phyloP scores from a whole-genome alignment of 2,797 vertebrate genomes.

The Danio choprae region DNA sequence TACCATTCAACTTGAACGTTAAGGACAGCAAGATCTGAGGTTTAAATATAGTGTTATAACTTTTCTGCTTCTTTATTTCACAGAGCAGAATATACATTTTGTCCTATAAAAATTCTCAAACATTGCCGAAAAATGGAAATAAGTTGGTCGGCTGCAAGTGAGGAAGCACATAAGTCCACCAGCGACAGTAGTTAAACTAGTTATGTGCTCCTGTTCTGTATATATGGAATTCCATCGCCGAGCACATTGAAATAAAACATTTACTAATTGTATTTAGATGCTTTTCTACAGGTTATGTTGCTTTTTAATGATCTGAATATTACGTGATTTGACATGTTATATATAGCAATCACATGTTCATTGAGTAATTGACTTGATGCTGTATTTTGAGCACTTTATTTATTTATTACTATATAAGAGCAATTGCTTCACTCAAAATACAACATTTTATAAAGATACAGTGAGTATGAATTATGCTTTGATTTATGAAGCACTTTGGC shows the following conservation, averaged over 20 bases:
- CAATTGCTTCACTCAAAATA: slow-evolving; percentile 56
- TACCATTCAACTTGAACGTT: slow-evolving; percentile 41
- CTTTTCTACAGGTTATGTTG: slow-evolving; percentile 49
- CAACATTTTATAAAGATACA: slow-evolving; percentile 47
- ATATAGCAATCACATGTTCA: slow-evolving; percentile 59
- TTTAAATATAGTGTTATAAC: slow-evolving; percentile 29
- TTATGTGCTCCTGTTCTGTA: slow-evolving; percentile 58
- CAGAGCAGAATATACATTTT: not conserved
- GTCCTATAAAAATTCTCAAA: slow-evolving; percentile 1
- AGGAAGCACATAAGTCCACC: slow-evolving; percentile 12
- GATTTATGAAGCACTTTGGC: slow-evolving; percentile 25
- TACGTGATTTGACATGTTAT: slow-evolving; percentile 61
- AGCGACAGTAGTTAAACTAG: slow-evolving; percentile 14
- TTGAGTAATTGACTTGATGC: slow-evolving; percentile 67
- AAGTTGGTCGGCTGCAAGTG: not conserved
- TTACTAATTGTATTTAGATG: slow-evolving; percentile 37
- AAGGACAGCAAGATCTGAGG: slow-evolving; percentile 3
- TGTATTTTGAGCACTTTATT: slow-evolving; percentile 81
- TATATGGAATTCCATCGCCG: slow-evolving; percentile 53
- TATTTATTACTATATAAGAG: slow-evolving; percentile 79
- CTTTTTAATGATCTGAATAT: slow-evolving; percentile 67
- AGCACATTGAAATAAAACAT: not conserved
- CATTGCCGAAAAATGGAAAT: slow-evolving; percentile 14
- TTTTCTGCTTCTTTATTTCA: not conserved
- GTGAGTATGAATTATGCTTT: slow-evolving; percentile 29